Evolutionary conservation across 2,888 invertebrate genomes (phyloP).

Genomic region (Paralinhomoeus sp.): DNA sequence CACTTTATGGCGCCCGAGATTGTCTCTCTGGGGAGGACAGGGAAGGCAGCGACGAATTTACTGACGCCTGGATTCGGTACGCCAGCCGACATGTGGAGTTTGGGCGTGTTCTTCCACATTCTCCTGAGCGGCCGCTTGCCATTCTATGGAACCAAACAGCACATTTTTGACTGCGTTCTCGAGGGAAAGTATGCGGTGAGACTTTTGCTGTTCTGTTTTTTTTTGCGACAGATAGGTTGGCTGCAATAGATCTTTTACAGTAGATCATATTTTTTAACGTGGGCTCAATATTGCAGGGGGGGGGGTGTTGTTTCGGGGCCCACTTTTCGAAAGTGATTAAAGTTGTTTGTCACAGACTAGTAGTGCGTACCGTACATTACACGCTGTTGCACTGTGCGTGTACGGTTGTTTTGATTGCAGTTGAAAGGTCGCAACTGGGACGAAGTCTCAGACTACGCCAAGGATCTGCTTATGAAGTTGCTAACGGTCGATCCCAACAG

Average conservation of each 20-base stretch:
- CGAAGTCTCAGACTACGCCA: constrained; percentile 71
- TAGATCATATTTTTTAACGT: too few relatives aligned
- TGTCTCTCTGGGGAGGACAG: too few relatives aligned
- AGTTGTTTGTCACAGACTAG: too few relatives aligned
- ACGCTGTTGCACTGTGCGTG: too few relatives aligned
- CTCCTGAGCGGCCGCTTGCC: constrained; percentile 78
- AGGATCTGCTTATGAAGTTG: constrained; percentile 81
- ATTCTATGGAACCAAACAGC: constrained; percentile 74
- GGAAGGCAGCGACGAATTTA: constrained; percentile 32
- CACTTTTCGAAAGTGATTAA: too few relatives aligned
- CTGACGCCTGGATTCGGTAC: constrained; percentile 48
- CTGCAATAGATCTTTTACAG: too few relatives aligned
- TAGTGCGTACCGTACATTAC: too few relatives aligned
- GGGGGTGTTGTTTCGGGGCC: too few relatives aligned
- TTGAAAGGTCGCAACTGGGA: constrained; percentile 73
- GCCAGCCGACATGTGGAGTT: constrained; percentile 91
- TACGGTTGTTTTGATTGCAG: too few relatives aligned
- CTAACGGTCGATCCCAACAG: constrained; percentile 69
- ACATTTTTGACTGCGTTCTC: constrained; percentile 63
- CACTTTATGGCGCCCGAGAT: constrained; percentile 98
- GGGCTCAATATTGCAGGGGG: too few relatives aligned
- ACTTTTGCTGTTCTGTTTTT: too few relatives aligned
- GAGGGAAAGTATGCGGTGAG: constrained; percentile 28
- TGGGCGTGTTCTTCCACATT: constrained; percentile 76
- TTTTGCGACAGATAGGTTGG: too few relatives aligned